These are phyloP conservation scores for Oreochromis aureus DNA, from an alignment of 2,113 vertebrate species.

Conservation along the genomic window DNA sequence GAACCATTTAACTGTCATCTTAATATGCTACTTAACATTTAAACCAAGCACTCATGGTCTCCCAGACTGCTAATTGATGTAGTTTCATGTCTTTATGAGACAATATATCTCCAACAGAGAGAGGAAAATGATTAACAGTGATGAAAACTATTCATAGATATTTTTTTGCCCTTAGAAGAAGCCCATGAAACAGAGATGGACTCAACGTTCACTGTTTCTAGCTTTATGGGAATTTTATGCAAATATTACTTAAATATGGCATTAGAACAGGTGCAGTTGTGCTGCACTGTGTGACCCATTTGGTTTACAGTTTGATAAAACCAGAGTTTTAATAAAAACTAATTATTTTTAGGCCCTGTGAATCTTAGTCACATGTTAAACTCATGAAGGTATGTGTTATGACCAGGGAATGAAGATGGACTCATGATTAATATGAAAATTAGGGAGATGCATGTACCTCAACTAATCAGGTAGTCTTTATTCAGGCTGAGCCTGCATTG, in stretches of 20 bases:
- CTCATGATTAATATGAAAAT: slow-evolving; percentile 98
- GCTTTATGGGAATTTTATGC: slow-evolving; percentile 24
- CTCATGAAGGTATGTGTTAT: slow-evolving; percentile 76
- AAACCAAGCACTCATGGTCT: slow-evolving; percentile 83
- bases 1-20: slow-evolving; percentile 90
- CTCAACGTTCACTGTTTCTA: background rate
- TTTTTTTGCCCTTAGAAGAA: slow-evolving; percentile 32
- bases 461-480: slow-evolving; percentile 97
- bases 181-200: slow-evolving; percentile 1
- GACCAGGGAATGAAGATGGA: slow-evolving; percentile 81
- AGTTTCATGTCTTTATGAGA: slow-evolving; percentile 88
- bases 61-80: slow-evolving; percentile 84
- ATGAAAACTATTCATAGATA: slow-evolving; percentile 75
- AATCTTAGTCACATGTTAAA: slow-evolving; percentile 86
- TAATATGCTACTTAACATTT: slow-evolving; percentile 93
- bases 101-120: slow-evolving; percentile 90
- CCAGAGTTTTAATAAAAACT: slow-evolving; percentile 58
- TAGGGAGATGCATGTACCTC: slow-evolving; percentile 93
- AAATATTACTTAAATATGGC: slow-evolving; percentile 51
- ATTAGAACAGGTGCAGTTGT: background rate
- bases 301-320: slow-evolving; percentile 56
- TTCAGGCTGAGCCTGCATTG: slow-evolving; percentile 86
- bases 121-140: slow-evolving; percentile 85
- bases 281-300: background rate
- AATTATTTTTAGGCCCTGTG: slow-evolving; percentile 83